Evolutionary conservation across 2,113 vertebrate genomes (phyloP).

Genomic region (Tympanuchus pallidicinctus): DNA sequence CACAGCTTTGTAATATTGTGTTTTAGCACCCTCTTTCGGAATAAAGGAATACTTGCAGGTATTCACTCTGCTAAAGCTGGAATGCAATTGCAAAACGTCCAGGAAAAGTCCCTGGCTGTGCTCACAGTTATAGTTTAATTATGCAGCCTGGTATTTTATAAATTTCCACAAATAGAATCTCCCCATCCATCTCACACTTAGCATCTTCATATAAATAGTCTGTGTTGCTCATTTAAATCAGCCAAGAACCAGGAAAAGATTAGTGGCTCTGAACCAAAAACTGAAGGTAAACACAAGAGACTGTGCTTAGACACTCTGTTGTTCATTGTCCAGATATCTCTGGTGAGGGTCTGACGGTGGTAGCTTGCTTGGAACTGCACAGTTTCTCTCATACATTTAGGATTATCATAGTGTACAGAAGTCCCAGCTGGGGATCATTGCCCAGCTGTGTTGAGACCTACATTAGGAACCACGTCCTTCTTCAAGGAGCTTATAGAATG

Average conservation of each 20-base stretch:
- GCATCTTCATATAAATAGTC: neutral
- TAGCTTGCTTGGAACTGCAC: neutral
- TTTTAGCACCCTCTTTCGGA: slow-evolving; percentile 63
- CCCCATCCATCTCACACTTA: neutral
- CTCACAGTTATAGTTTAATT: neutral
- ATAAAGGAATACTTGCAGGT: neutral
- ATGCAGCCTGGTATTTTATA: neutral
- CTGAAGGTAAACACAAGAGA: neutral
- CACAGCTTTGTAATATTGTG: neutral
- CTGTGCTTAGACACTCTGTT: accelerated
- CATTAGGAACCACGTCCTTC: neutral
- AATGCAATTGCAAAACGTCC: neutral
- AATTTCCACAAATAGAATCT: neutral
- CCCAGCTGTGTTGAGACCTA: neutral
- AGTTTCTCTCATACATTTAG: neutral
- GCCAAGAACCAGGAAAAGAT: neutral
- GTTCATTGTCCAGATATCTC: accelerated
- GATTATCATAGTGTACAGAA: accelerated
- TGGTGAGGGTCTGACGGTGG: accelerated
- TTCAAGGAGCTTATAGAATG: neutral
- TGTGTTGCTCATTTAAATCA: neutral
- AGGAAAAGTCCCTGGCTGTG: neutral
- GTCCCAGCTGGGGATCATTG: too few species aligned
- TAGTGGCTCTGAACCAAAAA: neutral
- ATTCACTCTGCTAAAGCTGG: neutral